A percentile compares a stretch with the other conserved stretches of the same genome.
These are phyloP conservation scores for Epizoanthus rinbou DNA, from an alignment of 92 coral and sea anemone genomes.

Conservation along the genomic window DNA sequence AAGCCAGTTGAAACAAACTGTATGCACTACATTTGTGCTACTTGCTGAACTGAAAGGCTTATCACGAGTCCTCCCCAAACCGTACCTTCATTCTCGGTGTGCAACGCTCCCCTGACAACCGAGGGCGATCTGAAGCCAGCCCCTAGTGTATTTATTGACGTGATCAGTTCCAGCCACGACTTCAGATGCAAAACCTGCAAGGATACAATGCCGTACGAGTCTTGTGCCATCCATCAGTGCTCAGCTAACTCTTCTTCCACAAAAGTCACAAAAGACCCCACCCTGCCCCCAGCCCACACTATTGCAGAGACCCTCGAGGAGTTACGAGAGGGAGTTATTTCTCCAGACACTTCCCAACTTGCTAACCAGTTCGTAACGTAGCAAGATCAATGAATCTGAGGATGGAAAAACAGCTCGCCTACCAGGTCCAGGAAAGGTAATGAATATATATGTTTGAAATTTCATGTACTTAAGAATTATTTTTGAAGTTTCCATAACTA, in stretches of 20 bases:
- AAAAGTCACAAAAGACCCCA: no score
- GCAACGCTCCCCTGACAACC: no score
- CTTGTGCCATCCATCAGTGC: no score
- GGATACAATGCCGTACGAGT: no score
- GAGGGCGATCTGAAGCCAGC: no score
- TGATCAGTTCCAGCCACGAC: no score
- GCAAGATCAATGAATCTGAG: background rate
- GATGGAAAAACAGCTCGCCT: background rate
- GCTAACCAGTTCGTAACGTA: background rate
- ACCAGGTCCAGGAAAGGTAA: slow-evolving; percentile 1
- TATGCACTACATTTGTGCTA: slow-evolving; percentile 16
- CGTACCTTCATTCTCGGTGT: no score
- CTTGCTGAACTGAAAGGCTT: background rate
- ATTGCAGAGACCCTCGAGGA: background rate
- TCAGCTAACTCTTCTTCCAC: no score
- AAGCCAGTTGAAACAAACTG: slow-evolving; percentile 21
- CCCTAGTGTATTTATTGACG: no score
- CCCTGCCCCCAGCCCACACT: background rate
- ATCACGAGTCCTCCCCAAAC: background rate
- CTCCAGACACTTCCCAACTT: background rate
- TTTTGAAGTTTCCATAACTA: background rate
- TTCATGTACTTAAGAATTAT: background rate
- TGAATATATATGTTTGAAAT: background rate
- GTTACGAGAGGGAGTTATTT: background rate
- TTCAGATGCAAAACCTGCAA: no score